A percentile compares a stretch with the other conserved stretches of the same genome.
Evolutionary conservation across 2,888 invertebrate genomes (phyloP).

Genomic region (Nematopogon swammerdamellus): DNA sequence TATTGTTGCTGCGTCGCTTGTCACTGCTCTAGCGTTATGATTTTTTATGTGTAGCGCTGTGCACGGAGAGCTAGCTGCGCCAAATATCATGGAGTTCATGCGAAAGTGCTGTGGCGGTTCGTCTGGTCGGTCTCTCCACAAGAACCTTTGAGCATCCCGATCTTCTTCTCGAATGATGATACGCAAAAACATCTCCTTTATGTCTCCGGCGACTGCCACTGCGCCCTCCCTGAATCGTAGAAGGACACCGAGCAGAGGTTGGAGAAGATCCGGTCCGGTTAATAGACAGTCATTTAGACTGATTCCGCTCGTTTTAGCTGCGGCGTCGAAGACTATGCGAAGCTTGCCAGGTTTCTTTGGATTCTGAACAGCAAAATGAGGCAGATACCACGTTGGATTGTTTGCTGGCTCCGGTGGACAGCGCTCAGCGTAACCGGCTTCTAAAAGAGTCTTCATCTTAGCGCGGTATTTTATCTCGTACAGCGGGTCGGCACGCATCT

Average conservation of each 20-base stretch:
- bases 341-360: not conserved
- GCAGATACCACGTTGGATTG: not conserved
- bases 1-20: constrained; percentile 3
- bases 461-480: constrained; percentile 4
- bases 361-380: not conserved
- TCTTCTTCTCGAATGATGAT: constrained; percentile 8
- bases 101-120: not conserved
- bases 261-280: not conserved
- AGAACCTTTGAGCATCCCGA: constrained; percentile 8
- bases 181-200: constrained; percentile 14
- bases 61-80: constrained; percentile 7
- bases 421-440: constrained; percentile 9
- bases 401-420: not conserved
- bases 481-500: constrained; percentile 3
- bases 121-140: constrained; percentile 3
- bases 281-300: not conserved
- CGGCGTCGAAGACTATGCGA: not conserved
- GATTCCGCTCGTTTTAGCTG: not conserved
- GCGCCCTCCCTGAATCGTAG: constrained; percentile 11
- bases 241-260: constrained; percentile 7
- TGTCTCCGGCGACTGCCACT: constrained; percentile 11
- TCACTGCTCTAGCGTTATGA: constrained; percentile 7
- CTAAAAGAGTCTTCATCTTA: constrained; percentile 6
- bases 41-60: constrained; percentile 10
- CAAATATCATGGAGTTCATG: constrained; percentile 1